These are phyloP conservation scores for Oconnorella tubifera DNA, from an alignment of 2,888 invertebrate genomes.

Conservation along the genomic window DNA sequence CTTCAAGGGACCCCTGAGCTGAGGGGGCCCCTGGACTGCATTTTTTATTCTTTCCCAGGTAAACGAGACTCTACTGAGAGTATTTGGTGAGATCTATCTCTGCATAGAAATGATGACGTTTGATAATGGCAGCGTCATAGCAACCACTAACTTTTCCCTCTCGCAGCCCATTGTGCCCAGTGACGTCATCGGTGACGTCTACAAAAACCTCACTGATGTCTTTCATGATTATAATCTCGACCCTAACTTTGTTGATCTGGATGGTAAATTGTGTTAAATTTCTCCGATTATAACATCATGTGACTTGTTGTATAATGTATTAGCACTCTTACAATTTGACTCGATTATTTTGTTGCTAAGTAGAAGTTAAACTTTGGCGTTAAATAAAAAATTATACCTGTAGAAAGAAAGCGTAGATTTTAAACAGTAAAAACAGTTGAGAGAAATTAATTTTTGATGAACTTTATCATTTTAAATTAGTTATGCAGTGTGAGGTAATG, in stretches of 20 bases:
- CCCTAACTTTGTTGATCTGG: not conserved
- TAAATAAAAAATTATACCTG: too few relatives aligned
- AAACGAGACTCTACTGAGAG: not conserved
- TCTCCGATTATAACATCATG: not conserved
- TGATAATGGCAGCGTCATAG: not conserved
- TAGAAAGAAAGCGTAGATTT: too few relatives aligned
- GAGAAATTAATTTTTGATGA: too few relatives aligned
- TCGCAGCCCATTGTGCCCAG: not conserved
- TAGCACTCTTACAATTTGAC: not conserved
- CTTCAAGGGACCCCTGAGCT: too few relatives aligned
- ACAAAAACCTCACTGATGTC: not conserved
- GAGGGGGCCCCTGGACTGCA: too few relatives aligned
- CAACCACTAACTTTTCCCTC: not conserved
- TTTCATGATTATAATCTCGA: not conserved
- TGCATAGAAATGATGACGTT: not conserved
- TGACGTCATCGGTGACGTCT: not conserved
- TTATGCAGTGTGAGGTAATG: too few relatives aligned
- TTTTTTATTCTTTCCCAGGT: too few relatives aligned
- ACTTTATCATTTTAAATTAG: too few relatives aligned
- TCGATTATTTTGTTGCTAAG: too few relatives aligned
- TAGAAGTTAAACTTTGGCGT: too few relatives aligned
- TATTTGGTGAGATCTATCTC: not conserved
- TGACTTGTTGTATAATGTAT: not conserved
- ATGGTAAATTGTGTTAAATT: too few relatives aligned
- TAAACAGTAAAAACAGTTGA: too few relatives aligned